A percentile compares a stretch with the other conserved stretches of the same genome.
Evolutionary conservation across 2,113 vertebrate genomes (phyloP).

Genomic region (Silurus asotus): DNA sequence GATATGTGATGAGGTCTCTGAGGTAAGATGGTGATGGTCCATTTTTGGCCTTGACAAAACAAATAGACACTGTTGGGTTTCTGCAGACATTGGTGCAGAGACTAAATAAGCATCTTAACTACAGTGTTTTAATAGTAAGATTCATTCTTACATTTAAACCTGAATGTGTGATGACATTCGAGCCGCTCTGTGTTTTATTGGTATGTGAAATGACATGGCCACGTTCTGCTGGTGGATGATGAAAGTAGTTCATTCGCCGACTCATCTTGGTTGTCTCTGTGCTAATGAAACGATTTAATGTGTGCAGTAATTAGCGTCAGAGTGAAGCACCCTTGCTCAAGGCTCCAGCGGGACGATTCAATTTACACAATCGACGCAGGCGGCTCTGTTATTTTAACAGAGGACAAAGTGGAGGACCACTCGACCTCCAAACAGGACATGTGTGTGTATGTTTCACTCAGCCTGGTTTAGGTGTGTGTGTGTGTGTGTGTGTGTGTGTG

Average conservation of each 20-base stretch:
- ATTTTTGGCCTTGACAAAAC: no score
- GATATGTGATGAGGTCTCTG: no score
- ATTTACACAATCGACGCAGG: conserved; percentile 60
- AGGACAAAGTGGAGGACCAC: conserved; percentile 68
- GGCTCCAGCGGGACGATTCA: conserved; percentile 62
- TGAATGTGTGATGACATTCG: background rate
- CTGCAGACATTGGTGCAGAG: background rate
- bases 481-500: conserved; percentile 28
- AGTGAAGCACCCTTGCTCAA: conserved; percentile 56
- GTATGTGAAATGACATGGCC: background rate
- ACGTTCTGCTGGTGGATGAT: background rate
- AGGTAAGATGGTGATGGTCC: no score
- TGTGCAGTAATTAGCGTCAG: conserved; percentile 52
- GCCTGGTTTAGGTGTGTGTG: conserved; percentile 27
- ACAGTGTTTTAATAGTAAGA: background rate
- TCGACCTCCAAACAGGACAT: conserved; percentile 66
- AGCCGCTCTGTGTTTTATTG: background rate
- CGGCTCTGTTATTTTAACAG: conserved; percentile 74
- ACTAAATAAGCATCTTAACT: background rate
- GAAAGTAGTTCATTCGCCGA: conserved; percentile 25
- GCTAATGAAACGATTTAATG: conserved; percentile 49
- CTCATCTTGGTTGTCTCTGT: conserved; percentile 33
- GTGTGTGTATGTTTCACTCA: conserved; percentile 54
- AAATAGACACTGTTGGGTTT: no score
- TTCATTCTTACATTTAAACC: background rate